These are phyloP conservation scores for Cyprinella venusta DNA, from an alignment of 2,797 vertebrate genomes.

Conservation along the genomic window DNA sequence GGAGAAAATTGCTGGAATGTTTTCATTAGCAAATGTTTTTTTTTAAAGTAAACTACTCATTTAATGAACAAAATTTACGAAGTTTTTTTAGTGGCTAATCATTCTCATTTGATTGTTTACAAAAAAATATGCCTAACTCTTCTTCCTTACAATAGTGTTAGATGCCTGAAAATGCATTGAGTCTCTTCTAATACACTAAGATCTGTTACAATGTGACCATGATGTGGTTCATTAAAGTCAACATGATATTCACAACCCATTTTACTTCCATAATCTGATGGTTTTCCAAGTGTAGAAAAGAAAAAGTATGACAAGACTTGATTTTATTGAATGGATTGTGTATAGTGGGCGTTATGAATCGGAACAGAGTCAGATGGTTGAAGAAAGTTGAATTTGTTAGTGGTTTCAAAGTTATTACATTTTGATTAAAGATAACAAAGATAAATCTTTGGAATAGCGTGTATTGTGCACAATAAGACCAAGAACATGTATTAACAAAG, in stretches of 20 bases:
- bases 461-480: not conserved
- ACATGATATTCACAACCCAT: not conserved
- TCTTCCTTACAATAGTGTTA: not conserved
- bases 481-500: not conserved
- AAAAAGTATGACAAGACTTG: not conserved
- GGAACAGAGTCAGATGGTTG: not conserved
- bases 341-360: not conserved
- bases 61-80: not conserved
- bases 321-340: not conserved
- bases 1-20: no score
- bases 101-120: not conserved
- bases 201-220: not conserved
- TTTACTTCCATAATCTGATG: not conserved
- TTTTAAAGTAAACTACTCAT: no score
- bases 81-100: conserved; percentile 35
- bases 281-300: not conserved
- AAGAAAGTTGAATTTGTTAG: not conserved
- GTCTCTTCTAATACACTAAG: not conserved
- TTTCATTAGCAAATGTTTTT: no score
- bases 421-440: conserved; percentile 6
- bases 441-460: not conserved
- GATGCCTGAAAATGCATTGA: not conserved
- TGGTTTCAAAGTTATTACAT: conserved; percentile 1
- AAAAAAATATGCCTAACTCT: not conserved
- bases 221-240: not conserved